A percentile compares a stretch with the other conserved stretches of the same genome.
phyloP scores from a whole-genome alignment of 1,140 invertebrate genomes.

The Dryas iulia region DNA sequence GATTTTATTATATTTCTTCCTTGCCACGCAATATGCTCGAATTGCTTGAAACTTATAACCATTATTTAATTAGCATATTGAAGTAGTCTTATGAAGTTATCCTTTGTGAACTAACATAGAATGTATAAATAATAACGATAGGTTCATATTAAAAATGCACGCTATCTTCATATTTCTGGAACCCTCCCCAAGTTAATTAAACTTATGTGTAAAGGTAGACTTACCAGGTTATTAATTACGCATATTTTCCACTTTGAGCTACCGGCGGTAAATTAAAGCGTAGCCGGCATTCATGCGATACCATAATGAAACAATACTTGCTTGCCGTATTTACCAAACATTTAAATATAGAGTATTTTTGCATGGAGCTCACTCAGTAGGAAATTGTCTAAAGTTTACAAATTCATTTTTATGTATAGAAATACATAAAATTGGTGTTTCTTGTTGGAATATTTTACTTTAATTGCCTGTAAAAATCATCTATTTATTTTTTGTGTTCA shows the following conservation, averaged over 20 bases:
- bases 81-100: no score
- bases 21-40: no score
- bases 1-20: no score
- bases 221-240: slow-evolving; percentile 7
- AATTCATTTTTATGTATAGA: background rate
- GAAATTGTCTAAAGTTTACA: background rate
- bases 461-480: no score
- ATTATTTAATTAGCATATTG: no score
- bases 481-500: no score
- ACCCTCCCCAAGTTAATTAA: background rate
- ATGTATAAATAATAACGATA: no score
- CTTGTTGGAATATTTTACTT: no score
- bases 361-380: background rate
- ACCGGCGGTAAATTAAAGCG: slow-evolving; percentile 2
- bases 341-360: background rate
- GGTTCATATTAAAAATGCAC: background rate
- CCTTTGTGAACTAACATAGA: no score
- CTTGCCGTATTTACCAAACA: background rate
- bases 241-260: background rate
- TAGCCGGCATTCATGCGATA: background rate
- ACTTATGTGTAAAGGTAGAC: slow-evolving; percentile 4
- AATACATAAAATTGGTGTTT: no score
- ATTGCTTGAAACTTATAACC: no score
- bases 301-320: background rate
- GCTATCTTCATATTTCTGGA: background rate